Evolutionary conservation across 2,797 vertebrate species (phyloP).

Genomic region (Scarus forsteni): DNA sequence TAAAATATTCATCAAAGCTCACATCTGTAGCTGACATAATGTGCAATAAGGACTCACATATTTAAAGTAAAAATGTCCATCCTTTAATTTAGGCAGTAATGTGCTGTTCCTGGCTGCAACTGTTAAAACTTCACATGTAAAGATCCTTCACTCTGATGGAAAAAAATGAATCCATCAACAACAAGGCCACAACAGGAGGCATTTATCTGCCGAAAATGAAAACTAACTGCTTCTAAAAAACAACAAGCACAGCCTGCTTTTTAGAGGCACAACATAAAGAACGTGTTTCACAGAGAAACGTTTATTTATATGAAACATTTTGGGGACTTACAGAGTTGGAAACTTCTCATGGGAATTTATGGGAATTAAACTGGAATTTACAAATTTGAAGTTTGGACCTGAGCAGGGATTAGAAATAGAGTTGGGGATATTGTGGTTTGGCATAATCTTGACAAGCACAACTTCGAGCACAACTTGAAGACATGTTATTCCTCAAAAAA

Average conservation of each 20-base stretch:
- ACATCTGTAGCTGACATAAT: constrained; percentile 6
- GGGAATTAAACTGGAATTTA: too few relatives aligned
- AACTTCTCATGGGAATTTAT: too few relatives aligned
- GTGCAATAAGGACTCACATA: neutral
- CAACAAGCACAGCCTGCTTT: neutral
- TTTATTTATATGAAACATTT: neutral
- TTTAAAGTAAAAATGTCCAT: constrained; percentile 2
- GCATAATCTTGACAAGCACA: too few relatives aligned
- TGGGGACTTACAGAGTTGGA: too few relatives aligned
- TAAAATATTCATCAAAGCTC: constrained; percentile 3
- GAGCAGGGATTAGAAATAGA: too few relatives aligned
- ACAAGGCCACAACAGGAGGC: constrained; percentile 3
- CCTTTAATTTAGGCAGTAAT: constrained; percentile 21
- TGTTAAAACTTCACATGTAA: neutral
- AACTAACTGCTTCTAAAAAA: neutral
- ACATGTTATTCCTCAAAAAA: too few relatives aligned
- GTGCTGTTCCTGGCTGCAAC: neutral
- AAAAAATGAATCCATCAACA: neutral
- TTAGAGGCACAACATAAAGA: neutral
- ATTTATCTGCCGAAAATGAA: neutral
- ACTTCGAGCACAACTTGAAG: too few relatives aligned
- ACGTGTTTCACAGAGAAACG: neutral
- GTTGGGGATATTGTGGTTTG: too few relatives aligned
- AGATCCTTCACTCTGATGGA: too few relatives aligned
- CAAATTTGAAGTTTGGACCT: too few relatives aligned